Base-by-base conservation (phyloP, 2,888 invertebrate genomes). In the Parelbella ahira region DNA sequence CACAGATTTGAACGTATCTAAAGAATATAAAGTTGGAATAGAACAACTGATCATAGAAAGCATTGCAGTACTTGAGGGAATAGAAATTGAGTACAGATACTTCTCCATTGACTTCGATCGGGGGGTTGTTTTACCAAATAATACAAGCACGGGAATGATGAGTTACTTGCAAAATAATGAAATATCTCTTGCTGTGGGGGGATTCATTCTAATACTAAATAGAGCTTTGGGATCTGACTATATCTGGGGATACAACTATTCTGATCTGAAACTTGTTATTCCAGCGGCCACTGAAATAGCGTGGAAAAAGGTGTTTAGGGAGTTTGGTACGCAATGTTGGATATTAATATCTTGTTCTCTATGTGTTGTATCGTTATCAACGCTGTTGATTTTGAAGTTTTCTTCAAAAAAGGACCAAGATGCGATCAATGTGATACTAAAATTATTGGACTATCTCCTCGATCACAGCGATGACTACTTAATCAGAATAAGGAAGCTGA, bases 1-100 rank as follows among this genome's bases (percentile, higher is more conserved):
- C 28, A 56, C 57, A 21, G 58, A 57, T 13, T 56, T 53, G 20
- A 20, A 37, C 0, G 54, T 62, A 1, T 50, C 39, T 19, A 58
- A 60, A n/a, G 52, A 45, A 32, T 42, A 27, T 20, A 36, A 45
- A 4, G 9, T 54, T 10, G 74, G 72, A 5, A 39, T 70, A 30
- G 78, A 78, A 47, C 73, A 78, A 46, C 67, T 57, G 25, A 37
- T 78, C 4, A 45, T 78, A 7, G 59, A 67, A 36, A 65, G 52
- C 3, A 60, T 72, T 21, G 67, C 68, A 20, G 23, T 38, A 1
- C 48, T 44, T 3, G 63, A 63, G 48, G 56, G 54, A 1, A 50
- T 69, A 28, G 23, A 37, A 5, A 41, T 75, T 18, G 45, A 63
- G 2, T 70, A 68, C 19, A 49, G 49, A 28, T 41, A 50, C 3